phyloP scores from a whole-genome alignment of 2,888 invertebrate species.

The Gymnosoma rotundatum region DNA sequence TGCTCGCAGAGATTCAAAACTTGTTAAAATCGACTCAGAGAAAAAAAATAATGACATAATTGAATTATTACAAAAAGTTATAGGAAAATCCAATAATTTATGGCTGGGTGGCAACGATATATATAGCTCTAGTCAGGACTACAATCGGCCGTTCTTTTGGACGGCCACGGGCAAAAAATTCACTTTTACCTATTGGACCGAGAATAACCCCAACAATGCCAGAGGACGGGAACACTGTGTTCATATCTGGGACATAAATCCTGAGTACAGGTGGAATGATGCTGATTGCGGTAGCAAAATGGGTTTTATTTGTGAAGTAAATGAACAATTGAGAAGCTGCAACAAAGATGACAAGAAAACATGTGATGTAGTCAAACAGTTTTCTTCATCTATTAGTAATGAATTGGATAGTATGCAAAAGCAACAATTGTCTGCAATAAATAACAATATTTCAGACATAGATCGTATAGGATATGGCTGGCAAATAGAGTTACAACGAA shows the following conservation, averaged over 20 bases:
- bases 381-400: background rate
- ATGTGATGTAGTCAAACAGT: background rate
- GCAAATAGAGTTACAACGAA: background rate
- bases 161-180: slow-evolving; percentile 5
- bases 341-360: background rate
- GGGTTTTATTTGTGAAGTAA: slow-evolving; percentile 45
- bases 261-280: slow-evolving; percentile 37
- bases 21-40: slow-evolving; percentile 30
- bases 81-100: background rate
- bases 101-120: slow-evolving; percentile 49
- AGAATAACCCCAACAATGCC: slow-evolving; percentile 1
- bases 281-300: background rate
- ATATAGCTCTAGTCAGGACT: background rate
- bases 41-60: slow-evolving; percentile 11
- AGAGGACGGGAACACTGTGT: slow-evolving; percentile 2
- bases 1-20: slow-evolving; percentile 24
- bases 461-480: background rate
- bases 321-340: background rate
- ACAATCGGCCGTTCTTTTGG: slow-evolving; percentile 35
- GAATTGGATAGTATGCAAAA: background rate
- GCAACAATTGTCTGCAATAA: background rate
- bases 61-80: background rate
- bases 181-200: slow-evolving; percentile 8
- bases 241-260: slow-evolving; percentile 3
- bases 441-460: background rate